Conservation (phyloP, 2,888 invertebrate species). For the Pyralis farinalis region DNA sequence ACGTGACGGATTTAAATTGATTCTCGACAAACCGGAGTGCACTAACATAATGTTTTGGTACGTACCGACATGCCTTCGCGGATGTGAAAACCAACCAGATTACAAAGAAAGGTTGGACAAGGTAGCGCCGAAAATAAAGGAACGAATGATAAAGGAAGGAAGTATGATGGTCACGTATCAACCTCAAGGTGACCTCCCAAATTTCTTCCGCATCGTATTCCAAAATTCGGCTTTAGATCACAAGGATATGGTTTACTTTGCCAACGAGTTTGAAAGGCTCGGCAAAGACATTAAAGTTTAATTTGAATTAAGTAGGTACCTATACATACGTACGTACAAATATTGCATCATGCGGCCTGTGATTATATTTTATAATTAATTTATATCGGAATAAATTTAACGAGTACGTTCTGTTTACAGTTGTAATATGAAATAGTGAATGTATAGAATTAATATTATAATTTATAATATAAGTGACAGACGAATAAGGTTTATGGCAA, state of each 20-base stretch:
- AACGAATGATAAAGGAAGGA: slow-evolving; percentile 96
- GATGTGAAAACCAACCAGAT: slow-evolving; percentile 71
- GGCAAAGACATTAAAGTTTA: slow-evolving; percentile 83
- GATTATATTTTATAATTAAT: slow-evolving; percentile 40
- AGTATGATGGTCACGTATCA: slow-evolving; percentile 98
- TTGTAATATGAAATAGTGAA: too few relatives aligned
- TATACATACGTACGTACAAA: slow-evolving; percentile 17
- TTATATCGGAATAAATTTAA: slow-evolving; percentile 1
- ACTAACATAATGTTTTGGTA: slow-evolving; percentile 99
- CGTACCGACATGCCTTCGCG: slow-evolving; percentile 87
- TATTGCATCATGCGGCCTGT: slow-evolving; percentile 49
- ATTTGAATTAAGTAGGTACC: slow-evolving; percentile 28
- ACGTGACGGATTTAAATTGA: slow-evolving; percentile 87
- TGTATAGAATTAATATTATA: too few relatives aligned
- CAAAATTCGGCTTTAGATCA: slow-evolving; percentile 93
- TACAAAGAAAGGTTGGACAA: slow-evolving; percentile 85
- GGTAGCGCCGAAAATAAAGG: slow-evolving; percentile 96
- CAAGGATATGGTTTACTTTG: slow-evolving; percentile 92
- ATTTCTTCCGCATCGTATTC: slow-evolving; percentile 97
- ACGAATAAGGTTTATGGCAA: too few relatives aligned
- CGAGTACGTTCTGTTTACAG: too few relatives aligned
- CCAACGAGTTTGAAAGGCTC: slow-evolving; percentile 92
- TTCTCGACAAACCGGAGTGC: slow-evolving; percentile 91
- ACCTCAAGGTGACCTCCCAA: slow-evolving; percentile 90
- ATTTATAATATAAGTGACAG: too few relatives aligned